Evolutionary conservation across 2,797 vertebrate genomes (phyloP), one percentile per base, ranked within the genome.

Genomic region (Merluccius polli): DNA sequence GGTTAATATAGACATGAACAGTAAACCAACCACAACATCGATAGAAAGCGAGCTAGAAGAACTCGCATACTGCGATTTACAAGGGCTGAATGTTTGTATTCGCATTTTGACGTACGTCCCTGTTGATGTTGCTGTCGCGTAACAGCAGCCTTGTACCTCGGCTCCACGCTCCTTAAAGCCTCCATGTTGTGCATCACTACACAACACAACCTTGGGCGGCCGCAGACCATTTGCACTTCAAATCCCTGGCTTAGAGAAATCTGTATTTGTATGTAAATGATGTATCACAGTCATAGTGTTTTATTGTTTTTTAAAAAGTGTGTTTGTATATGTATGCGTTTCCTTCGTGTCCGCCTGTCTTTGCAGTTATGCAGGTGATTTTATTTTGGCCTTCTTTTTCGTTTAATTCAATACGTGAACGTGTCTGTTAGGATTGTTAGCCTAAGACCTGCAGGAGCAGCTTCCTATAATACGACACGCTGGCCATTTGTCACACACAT

Each of bases 401-500:
- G 65, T 72, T 77, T 16, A 8, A 59, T 59, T 59, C 21, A n/a
- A 59, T 21, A 24, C 11, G 72, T 15, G 68, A 21, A 6, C 70
- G 73, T 77, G 76, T 85, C 77, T 78, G 71, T 80, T 79, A 80
- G 75, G 78, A 85, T 82, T 82, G 77, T 85, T 88, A 52, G 81
- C 88, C 87, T 75, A 67, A 79, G 85, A 85, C 82, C 82, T 67
- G 70, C 86, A 84, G 80, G 81, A 83, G 79, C 77, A 78, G 59
- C 84, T 85, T 86, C 38, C 71, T 80, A 84, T 83, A 84, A 83
- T 80, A 81, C 85, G 68, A 77, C 59, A 36, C 59, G 44, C 89
- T 88, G 82, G 79, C 80, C 77, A 86, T 92, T 89, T 88, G 84
- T 92, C 89, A 90, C 78, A 69, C 74, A 73, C 73, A 75, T 88